A percentile compares a stretch with the other conserved stretches of the same genome.
These are phyloP conservation scores for Cichlasoma orientale DNA, from an alignment of 2,797 vertebrate species.

Conservation along the genomic window DNA sequence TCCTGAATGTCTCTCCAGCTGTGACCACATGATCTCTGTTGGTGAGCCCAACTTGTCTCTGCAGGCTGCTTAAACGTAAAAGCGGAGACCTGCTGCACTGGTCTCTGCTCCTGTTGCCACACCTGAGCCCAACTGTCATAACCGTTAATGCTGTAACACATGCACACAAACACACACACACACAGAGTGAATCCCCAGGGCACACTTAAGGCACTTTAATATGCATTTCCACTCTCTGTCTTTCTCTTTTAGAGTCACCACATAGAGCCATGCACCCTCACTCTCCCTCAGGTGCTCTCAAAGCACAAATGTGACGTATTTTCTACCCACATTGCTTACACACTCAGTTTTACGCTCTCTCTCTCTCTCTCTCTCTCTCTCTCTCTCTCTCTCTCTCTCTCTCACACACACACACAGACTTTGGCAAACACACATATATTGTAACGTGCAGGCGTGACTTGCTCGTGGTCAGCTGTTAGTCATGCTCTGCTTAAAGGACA, in stretches of 20 bases:
- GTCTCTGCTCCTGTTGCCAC: constrained; percentile 46
- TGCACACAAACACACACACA: constrained; percentile 24
- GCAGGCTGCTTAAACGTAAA: constrained; percentile 19
- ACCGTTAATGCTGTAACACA: not conserved
- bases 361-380: too few species aligned
- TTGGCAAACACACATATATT: constrained; percentile 2
- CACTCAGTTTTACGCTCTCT: not conserved
- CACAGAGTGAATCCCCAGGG: constrained; percentile 5
- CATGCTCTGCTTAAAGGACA: not conserved
- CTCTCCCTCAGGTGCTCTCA: constrained; percentile 13
- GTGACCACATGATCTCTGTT: not conserved
- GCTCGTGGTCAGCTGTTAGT: constrained; percentile 24
- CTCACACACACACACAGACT: not conserved
- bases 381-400: too few species aligned
- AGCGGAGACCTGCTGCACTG: constrained; percentile 53
- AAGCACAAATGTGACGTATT: constrained; percentile 5
- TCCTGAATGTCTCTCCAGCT: not conserved
- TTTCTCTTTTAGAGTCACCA: constrained; percentile 4
- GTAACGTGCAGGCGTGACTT: constrained; percentile 4
- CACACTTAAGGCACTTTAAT: not conserved
- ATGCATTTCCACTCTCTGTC: not conserved
- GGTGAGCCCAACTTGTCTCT: constrained; percentile 32
- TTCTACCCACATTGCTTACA: constrained; percentile 1
- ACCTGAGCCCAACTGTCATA: constrained; percentile 59
- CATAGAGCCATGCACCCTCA: not conserved